Evolutionary conservation across 23 tunicate genomes (phyloP), one percentile per base, ranked within the genome.

Genomic region (Oikopleura dioica): DNA sequence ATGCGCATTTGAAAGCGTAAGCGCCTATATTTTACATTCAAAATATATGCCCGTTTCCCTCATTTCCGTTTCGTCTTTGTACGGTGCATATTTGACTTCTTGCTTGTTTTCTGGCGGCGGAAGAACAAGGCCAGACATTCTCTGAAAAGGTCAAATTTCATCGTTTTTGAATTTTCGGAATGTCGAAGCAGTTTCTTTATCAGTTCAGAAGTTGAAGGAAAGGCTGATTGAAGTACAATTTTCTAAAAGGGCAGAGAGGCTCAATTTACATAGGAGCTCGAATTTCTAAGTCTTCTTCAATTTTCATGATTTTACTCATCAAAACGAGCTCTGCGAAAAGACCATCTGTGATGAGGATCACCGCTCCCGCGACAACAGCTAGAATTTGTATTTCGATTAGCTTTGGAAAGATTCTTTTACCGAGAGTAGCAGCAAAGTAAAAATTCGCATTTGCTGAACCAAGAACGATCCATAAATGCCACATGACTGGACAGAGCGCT

Each of bases 41-140:
- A 21, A 63, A 28, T 63, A 63, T 28, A 63, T 23, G 30, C 72
- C 72, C 33, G 29, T 23, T 24, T 63, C 16, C 33, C 72, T 63
- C 72, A 63, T 63, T 63, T 63, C 72, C 2, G 72, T 63, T 63
- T 63, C 72, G 33, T 63, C 72, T 63, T 63, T 23, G 26, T 63
- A 63, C 2, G 72, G 72, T 12, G 72, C 72, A 63, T 12, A 63
- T 21, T 23, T 31, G 2, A 63, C 26, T 28, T 63, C 33, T 28
- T 2, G 33, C 5, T 28, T 63, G 16, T 28, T 28, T 2, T 28
- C 26, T 31, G 72, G 72, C 72, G 4, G 26, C 72, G 5, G 72
- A n/a, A n/a, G n/a, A n/a, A n/a, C n/a, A n/a, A n/a, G n/a, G n/a
- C n/a, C n/a, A n/a, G n/a, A n/a, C n/a, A n/a, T n/a, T n/a, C n/a